Evolutionary conservation across 2,113 vertebrate genomes (phyloP).

Genomic region (Eulemur macaco): DNA sequence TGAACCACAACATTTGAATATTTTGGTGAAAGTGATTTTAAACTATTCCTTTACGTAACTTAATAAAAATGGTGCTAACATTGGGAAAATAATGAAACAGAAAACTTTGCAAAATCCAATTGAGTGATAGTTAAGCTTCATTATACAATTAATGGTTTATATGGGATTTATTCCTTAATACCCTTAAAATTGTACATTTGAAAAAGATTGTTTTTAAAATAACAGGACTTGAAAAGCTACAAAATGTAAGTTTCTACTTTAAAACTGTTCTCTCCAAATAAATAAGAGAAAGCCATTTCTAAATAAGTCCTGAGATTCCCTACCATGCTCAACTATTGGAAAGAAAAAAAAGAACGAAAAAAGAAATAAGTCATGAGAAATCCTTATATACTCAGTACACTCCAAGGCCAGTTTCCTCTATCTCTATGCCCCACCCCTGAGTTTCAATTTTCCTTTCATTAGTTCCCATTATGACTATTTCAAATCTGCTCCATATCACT

Average conservation of each 20-base stretch:
- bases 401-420: neutral
- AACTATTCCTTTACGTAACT: slow-evolving; percentile 48
- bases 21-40: slow-evolving; percentile 67
- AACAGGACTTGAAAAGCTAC: slow-evolving; percentile 41
- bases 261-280: slow-evolving; percentile 33
- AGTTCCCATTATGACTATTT: neutral
- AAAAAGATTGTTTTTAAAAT: slow-evolving; percentile 58
- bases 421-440: neutral
- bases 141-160: slow-evolving; percentile 18
- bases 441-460: slow-evolving; percentile 2
- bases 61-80: slow-evolving; percentile 65
- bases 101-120: slow-evolving; percentile 47
- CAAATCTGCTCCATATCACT: neutral
- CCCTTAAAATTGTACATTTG: slow-evolving; percentile 43
- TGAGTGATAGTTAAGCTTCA: slow-evolving; percentile 61
- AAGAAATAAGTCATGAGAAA: slow-evolving; percentile 27
- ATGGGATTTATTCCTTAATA: slow-evolving; percentile 38
- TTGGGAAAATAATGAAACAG: slow-evolving; percentile 56
- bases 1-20: slow-evolving; percentile 74
- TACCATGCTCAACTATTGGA: too few species aligned
- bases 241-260: slow-evolving; percentile 41
- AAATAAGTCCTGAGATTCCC: neutral
- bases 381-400: neutral
- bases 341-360: too few species aligned
- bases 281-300: slow-evolving; percentile 38